Conservation (phyloP, 2,888 invertebrate species). For the Ditula angustiorana region DNA sequence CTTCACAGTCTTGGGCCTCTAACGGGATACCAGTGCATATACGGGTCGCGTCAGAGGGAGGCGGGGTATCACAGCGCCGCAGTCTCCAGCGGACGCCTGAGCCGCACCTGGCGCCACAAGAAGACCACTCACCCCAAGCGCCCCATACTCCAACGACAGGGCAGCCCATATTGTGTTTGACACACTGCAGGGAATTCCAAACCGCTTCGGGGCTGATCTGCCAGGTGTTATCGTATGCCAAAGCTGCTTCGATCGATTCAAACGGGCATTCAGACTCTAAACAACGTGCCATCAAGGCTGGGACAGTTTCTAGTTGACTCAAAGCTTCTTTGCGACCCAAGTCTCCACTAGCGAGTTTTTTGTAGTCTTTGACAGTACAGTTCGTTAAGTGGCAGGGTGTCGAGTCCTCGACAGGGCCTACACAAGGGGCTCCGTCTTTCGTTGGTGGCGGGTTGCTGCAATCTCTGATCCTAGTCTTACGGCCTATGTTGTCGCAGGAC, state of each 20-base stretch:
- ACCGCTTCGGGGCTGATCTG: slow-evolving; percentile 68
- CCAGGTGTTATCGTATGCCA: slow-evolving; percentile 71
- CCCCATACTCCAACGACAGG: slow-evolving; percentile 77
- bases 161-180: slow-evolving; percentile 81
- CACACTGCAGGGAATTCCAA: slow-evolving; percentile 82
- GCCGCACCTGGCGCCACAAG: slow-evolving; percentile 76
- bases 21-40: slow-evolving; percentile 67
- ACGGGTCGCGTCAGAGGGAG: slow-evolving; percentile 65
- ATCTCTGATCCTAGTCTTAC: slow-evolving; percentile 65
- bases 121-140: slow-evolving; percentile 71
- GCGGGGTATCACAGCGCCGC: slow-evolving; percentile 71
- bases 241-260: slow-evolving; percentile 69
- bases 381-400: slow-evolving; percentile 72
- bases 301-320: slow-evolving; percentile 68
- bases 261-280: slow-evolving; percentile 74
- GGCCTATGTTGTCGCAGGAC: slow-evolving; percentile 76
- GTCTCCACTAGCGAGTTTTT: slow-evolving; percentile 65
- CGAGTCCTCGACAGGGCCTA: slow-evolving; percentile 68
- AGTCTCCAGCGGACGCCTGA: slow-evolving; percentile 69
- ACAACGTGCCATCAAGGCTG: slow-evolving; percentile 75
- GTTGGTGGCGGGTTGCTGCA: slow-evolving; percentile 78
- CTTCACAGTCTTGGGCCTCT: slow-evolving; percentile 65
- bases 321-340: slow-evolving; percentile 65
- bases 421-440: slow-evolving; percentile 72
- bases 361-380: slow-evolving; percentile 73